phyloP scores from a whole-genome alignment of 1,140 invertebrate genomes.

The Argopecten irradians region DNA sequence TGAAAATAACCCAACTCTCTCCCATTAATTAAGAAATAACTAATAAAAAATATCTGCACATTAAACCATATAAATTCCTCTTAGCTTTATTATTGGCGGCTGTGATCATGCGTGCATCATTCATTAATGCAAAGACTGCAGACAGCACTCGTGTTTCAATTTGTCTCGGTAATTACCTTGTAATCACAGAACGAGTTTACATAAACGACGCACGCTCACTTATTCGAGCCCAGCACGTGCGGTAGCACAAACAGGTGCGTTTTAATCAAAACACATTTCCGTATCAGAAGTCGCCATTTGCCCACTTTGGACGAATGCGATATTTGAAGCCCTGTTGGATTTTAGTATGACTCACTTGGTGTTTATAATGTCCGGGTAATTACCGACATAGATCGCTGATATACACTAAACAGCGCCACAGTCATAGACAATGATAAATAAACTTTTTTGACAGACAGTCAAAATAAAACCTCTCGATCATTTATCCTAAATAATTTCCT shows the following conservation, averaged over 20 bases:
- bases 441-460: background rate
- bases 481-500: background rate
- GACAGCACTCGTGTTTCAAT: background rate
- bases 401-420: background rate
- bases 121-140: background rate
- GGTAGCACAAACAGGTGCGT: background rate
- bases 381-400: background rate
- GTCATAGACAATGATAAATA: background rate
- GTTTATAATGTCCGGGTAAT: background rate
- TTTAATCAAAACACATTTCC: constrained; percentile 17
- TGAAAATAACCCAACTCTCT: background rate
- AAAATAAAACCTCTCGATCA: background rate
- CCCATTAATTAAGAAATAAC: background rate
- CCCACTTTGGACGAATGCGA: background rate
- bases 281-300: background rate
- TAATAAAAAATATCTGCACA: background rate
- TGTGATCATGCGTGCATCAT: background rate
- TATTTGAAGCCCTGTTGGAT: background rate
- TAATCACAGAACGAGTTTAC: background rate
- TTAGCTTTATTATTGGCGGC: background rate
- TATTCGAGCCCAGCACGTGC: constrained; percentile 13
- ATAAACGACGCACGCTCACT: background rate
- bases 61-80: background rate
- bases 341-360: background rate
- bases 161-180: constrained; percentile 13